phyloP scores from a whole-genome alignment of 2,797 vertebrate genomes.

The Halcyon chelicuti region DNA sequence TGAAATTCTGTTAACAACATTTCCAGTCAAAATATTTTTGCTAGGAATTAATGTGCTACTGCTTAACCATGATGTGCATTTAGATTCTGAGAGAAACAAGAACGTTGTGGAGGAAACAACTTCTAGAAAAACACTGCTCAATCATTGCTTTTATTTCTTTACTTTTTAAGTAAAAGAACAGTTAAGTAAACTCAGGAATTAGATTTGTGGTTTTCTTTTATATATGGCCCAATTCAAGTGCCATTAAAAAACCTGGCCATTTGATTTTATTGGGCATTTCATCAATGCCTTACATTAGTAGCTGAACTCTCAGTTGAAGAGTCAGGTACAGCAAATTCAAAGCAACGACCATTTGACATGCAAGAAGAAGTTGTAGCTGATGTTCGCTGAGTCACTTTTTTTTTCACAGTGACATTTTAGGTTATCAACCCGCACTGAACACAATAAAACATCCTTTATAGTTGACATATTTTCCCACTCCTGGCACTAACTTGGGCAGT shows the following conservation, averaged over 20 bases:
- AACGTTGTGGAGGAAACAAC: background rate
- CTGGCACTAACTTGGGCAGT: background rate
- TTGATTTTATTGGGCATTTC: background rate
- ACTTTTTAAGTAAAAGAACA: background rate
- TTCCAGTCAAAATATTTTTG: background rate
- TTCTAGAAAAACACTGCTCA: background rate
- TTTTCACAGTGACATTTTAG: background rate
- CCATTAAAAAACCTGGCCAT: background rate
- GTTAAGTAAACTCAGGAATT: background rate
- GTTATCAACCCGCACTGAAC: background rate
- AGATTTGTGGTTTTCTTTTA: background rate
- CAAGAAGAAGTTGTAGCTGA: background rate
- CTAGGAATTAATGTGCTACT: background rate
- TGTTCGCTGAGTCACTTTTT: background rate
- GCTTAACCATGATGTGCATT: background rate
- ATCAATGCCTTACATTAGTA: background rate
- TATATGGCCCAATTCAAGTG: background rate
- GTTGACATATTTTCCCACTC: background rate
- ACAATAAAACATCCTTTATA: background rate
- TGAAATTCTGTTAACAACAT: background rate
- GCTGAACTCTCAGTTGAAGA: background rate
- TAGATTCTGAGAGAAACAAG: background rate
- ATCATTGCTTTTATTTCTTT: background rate
- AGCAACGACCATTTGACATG: background rate
- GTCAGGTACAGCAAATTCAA: background rate